These are phyloP conservation scores for Nephrotoma appendiculata DNA, from an alignment of 2,888 invertebrate species.

Conservation along the genomic window DNA sequence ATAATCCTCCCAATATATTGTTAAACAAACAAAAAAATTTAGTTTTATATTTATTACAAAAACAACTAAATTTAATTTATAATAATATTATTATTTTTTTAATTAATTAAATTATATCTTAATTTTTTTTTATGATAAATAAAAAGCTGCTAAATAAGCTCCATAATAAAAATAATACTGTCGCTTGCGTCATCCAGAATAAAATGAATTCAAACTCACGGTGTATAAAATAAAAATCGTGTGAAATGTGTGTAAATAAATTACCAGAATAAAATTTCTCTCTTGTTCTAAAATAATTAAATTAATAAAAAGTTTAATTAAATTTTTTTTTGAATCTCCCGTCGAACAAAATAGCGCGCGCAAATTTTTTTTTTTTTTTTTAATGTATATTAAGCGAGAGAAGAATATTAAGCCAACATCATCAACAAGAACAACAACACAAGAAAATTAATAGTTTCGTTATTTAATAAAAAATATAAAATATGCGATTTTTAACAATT, in stretches of 20 bases:
- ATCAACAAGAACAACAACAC: neutral
- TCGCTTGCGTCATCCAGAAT: neutral
- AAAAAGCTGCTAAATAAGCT: neutral
- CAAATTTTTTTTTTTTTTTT: neutral
- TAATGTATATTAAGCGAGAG: neutral
- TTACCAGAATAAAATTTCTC: neutral
- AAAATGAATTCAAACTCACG: neutral
- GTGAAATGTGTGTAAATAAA: neutral
- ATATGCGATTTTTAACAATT: neutral
- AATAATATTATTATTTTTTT: neutral
- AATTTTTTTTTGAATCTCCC: neutral
- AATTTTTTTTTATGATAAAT: neutral
- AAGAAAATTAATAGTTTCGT: neutral
- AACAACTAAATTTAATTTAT: neutral
- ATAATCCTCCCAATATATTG: neutral
- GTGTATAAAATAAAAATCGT: neutral
- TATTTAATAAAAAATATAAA: neutral
- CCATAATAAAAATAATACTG: neutral
- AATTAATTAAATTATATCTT: neutral
- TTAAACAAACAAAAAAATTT: neutral
- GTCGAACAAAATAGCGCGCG: neutral
- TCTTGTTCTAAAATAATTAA: neutral
- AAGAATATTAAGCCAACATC: neutral
- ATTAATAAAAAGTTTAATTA: neutral
- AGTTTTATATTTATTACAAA: neutral